Conservation (phyloP, 92 coral and sea anemone genomes). For the Paramuricea clavata region DNA sequence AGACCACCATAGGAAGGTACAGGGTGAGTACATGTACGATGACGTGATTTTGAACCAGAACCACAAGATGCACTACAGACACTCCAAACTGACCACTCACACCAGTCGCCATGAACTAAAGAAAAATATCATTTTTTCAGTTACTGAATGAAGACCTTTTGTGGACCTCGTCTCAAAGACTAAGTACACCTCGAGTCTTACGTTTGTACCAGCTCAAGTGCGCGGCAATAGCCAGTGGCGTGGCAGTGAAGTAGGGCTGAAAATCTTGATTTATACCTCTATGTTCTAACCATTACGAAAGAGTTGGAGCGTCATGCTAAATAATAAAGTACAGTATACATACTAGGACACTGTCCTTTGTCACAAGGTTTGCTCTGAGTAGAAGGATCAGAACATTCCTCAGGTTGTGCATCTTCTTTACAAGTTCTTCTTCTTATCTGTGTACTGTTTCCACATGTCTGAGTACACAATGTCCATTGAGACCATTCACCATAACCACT, state of each 20-base stretch:
- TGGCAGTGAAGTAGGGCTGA: no score
- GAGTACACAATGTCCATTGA: constrained; percentile 30
- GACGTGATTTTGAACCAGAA: background rate
- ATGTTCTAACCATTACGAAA: no score
- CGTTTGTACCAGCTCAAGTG: no score
- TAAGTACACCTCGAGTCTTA: no score
- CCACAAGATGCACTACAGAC: background rate
- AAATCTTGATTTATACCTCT: no score
- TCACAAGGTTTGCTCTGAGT: constrained; percentile 28
- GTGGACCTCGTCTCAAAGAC: no score
- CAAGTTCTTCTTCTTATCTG: constrained; percentile 39
- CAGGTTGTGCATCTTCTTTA: background rate
- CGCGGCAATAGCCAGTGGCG: no score
- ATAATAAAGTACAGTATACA: no score
- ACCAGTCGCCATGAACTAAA: background rate
- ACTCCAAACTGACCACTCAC: background rate
- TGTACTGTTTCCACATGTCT: constrained; percentile 27
- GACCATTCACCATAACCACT: constrained; percentile 38
- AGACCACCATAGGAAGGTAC: background rate
- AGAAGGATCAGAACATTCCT: background rate
- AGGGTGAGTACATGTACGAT: background rate
- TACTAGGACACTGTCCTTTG: constrained; percentile 33
- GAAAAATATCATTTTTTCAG: no score
- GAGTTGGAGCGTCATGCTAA: no score
- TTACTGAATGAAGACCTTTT: no score